A percentile compares a stretch with the other conserved stretches of the same genome.
These are phyloP conservation scores for Sinocyclocheilus anshuiensis DNA, from an alignment of 2,113 vertebrate species.

Conservation along the genomic window DNA sequence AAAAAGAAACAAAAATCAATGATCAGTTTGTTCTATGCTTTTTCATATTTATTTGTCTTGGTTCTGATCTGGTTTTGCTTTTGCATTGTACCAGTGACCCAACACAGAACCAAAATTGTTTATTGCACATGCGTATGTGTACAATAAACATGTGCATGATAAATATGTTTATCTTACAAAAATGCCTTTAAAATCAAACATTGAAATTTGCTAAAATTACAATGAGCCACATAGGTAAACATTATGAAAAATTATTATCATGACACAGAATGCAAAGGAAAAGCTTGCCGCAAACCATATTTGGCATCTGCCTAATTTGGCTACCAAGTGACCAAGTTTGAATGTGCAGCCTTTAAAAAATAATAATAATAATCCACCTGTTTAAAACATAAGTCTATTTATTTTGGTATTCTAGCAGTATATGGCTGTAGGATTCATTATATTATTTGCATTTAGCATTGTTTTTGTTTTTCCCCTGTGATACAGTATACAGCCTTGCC, in stretches of 20 bases:
- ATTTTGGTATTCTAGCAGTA: not conserved
- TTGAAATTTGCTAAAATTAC: not conserved
- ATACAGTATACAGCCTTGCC: not conserved
- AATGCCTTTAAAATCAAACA: not conserved
- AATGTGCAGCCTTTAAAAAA: not conserved
- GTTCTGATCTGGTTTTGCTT: not conserved
- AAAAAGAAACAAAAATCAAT: no score
- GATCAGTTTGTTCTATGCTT: not conserved
- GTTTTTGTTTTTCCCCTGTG: not conserved
- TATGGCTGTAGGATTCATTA: not conserved
- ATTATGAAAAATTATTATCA: constrained; percentile 4
- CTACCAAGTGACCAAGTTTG: not conserved
- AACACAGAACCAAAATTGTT: not conserved
- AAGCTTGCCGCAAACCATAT: not conserved
- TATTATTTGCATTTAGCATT: not conserved
- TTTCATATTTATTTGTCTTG: not conserved
- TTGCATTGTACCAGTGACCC: not conserved
- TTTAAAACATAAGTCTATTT: not conserved
- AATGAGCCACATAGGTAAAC: not conserved
- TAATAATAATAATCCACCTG: not conserved
- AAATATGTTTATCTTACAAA: not conserved
- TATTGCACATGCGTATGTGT: not conserved
- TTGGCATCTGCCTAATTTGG: not conserved
- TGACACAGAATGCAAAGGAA: not conserved
- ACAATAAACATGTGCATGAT: not conserved